Evolutionary conservation across 1,140 invertebrate genomes (phyloP).

Genomic region (Zaprionus davidi): DNA sequence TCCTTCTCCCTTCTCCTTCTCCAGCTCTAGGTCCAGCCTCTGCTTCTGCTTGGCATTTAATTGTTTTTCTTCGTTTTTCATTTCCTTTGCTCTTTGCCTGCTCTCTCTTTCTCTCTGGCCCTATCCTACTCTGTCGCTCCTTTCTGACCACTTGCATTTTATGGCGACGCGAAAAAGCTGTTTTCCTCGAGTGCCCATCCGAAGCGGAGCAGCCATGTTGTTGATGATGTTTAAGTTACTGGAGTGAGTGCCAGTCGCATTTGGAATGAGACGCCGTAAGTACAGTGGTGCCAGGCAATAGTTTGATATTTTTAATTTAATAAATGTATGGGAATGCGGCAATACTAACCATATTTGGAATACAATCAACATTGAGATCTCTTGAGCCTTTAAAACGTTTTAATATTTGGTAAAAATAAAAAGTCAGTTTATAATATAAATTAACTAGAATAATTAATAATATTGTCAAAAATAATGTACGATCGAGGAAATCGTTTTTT

Average conservation of each 20-base stretch:
- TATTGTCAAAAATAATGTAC: too few species aligned
- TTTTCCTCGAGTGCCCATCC: conserved; percentile 55
- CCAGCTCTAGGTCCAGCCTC: neutral
- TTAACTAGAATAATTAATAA: too few species aligned
- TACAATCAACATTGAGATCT: neutral
- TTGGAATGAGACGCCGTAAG: conserved; percentile 7
- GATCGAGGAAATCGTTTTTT: too few species aligned
- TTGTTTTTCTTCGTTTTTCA: conserved; percentile 80
- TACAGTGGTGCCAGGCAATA: conserved; percentile 29
- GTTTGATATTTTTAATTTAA: neutral
- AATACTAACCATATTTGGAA: neutral
- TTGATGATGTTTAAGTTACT: conserved; percentile 74
- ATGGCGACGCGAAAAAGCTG: conserved; percentile 80
- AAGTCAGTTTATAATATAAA: too few species aligned
- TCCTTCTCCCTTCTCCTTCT: conserved; percentile 49
- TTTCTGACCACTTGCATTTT: conserved; percentile 78
- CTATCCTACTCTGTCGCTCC: conserved; percentile 23
- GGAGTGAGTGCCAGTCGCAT: conserved; percentile 23
- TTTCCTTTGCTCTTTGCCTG: conserved; percentile 46
- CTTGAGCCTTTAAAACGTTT: neutral
- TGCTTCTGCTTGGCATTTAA: conserved; percentile 68
- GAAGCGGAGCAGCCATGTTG: conserved; percentile 63
- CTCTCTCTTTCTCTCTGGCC: conserved; percentile 24
- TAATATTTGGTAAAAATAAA: too few species aligned
- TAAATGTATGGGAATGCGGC: neutral